Evolutionary conservation across 2,888 invertebrate species (phyloP).

Genomic region (Spodoptera littoralis): DNA sequence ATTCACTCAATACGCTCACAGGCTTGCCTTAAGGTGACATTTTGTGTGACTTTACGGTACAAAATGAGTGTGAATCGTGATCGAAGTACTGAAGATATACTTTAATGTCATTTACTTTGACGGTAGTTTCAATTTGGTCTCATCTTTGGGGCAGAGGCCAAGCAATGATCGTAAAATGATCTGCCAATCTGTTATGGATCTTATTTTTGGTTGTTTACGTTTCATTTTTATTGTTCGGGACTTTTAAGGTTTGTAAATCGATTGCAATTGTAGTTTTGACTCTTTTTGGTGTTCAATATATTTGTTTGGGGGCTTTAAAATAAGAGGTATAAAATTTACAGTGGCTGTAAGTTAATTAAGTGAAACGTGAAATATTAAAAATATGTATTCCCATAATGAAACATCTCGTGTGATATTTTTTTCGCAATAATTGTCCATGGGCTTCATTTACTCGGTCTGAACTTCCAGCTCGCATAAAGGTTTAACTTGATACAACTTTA

Average conservation of each 20-base stretch:
- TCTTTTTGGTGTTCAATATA: no score
- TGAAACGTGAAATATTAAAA: no score
- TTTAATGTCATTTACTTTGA: conserved; percentile 69
- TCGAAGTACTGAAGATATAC: conserved; percentile 63
- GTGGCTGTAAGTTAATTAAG: no score
- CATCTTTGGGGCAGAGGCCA: conserved; percentile 59
- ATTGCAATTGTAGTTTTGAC: no score
- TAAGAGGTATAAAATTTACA: no score
- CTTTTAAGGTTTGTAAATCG: not conserved
- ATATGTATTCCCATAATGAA: no score
- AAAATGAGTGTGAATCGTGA: conserved; percentile 67
- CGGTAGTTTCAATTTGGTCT: conserved; percentile 64
- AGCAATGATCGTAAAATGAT: conserved; percentile 49
- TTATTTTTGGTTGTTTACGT: conserved; percentile 14
- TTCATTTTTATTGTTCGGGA: not conserved
- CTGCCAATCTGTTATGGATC: conserved; percentile 36
- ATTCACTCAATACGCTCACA: conserved; percentile 60
- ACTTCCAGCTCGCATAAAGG: no score
- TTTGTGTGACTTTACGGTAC: conserved; percentile 68
- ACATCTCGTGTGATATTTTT: no score
- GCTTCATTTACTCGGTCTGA: no score
- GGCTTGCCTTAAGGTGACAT: conserved; percentile 70
- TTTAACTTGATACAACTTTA: no score
- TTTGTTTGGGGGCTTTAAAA: no score
- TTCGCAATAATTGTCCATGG: no score